Conservation (phyloP, 1,140 invertebrate species). For the Piezodorus guildinii region DNA sequence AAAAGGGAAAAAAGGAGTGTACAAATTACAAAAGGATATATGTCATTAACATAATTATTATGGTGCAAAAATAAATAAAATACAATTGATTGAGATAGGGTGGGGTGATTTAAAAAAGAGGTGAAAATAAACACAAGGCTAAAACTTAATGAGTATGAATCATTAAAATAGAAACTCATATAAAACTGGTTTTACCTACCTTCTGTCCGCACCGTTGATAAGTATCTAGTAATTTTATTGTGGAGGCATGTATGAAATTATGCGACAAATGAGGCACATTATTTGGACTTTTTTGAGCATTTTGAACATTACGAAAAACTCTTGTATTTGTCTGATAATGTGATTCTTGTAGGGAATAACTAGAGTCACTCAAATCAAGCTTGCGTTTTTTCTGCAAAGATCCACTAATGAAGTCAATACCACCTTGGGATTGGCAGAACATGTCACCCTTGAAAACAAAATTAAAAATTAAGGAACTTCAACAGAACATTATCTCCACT, state of each 20-base stretch:
- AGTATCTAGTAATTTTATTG: slow-evolving; percentile 58
- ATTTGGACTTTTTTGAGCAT: slow-evolving; percentile 40
- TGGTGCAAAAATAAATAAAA: no score
- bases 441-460: slow-evolving; percentile 18
- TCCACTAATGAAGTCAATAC: slow-evolving; percentile 25
- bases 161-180: no score
- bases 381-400: slow-evolving; percentile 26
- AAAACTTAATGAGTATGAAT: no score
- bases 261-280: slow-evolving; percentile 36
- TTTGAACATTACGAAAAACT: slow-evolving; percentile 30
- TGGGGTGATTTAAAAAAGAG: no score
- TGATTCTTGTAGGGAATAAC: slow-evolving; percentile 15
- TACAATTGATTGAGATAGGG: no score
- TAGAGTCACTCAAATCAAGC: slow-evolving; percentile 24
- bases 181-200: slow-evolving; percentile 33
- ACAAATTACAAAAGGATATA: no score
- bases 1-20: no score
- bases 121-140: no score
- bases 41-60: no score
- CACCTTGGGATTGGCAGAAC: slow-evolving; percentile 24
- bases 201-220: slow-evolving; percentile 57
- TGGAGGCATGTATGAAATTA: slow-evolving; percentile 53
- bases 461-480: background rate
- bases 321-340: slow-evolving; percentile 25
- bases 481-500: background rate